A percentile compares a stretch with the other conserved stretches of the same genome.
phyloP scores from a whole-genome alignment of 2,888 invertebrate genomes.

The Caenorhabditis afra region DNA sequence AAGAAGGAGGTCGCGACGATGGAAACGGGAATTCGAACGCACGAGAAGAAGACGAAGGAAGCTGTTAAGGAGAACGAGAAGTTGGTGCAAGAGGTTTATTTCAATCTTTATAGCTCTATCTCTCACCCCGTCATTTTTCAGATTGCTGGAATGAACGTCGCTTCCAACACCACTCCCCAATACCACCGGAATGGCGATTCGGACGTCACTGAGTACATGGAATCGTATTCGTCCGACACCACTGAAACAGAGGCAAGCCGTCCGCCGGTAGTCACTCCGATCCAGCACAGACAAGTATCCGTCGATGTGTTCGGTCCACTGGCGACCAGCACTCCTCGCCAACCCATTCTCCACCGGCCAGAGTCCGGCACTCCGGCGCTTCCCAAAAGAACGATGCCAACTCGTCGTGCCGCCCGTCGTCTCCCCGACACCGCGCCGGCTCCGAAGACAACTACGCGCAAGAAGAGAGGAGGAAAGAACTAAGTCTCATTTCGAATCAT shows the following conservation, averaged over 20 bases:
- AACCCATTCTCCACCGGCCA: too few relatives aligned
- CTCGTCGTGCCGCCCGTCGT: slow-evolving; percentile 26
- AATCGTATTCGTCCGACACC: background rate
- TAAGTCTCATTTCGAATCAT: too few relatives aligned
- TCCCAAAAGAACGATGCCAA: slow-evolving; percentile 9
- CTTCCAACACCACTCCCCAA: background rate
- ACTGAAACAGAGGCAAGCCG: background rate
- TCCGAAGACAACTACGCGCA: too few relatives aligned
- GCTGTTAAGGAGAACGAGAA: slow-evolving; percentile 16
- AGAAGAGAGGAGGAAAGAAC: too few relatives aligned
- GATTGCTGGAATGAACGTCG: slow-evolving; percentile 14
- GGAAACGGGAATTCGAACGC: background rate
- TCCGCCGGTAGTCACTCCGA: slow-evolving; percentile 11
- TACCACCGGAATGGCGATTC: slow-evolving; percentile 4
- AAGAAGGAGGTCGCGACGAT: slow-evolving; percentile 14
- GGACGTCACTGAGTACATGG: background rate
- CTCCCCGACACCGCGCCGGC: too few relatives aligned
- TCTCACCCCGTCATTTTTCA: background rate
- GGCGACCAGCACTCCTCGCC: slow-evolving; percentile 34
- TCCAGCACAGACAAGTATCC: slow-evolving; percentile 11
- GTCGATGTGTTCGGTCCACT: slow-evolving; percentile 17
- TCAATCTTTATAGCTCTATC: background rate
- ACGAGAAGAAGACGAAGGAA: slow-evolving; percentile 21
- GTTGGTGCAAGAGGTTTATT: slow-evolving; percentile 11
- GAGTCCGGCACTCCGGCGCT: background rate